A percentile compares a stretch with the other conserved stretches of the same genome.
Conservation (phyloP, 2,888 invertebrate genomes). For the Dione vanillae region DNA sequence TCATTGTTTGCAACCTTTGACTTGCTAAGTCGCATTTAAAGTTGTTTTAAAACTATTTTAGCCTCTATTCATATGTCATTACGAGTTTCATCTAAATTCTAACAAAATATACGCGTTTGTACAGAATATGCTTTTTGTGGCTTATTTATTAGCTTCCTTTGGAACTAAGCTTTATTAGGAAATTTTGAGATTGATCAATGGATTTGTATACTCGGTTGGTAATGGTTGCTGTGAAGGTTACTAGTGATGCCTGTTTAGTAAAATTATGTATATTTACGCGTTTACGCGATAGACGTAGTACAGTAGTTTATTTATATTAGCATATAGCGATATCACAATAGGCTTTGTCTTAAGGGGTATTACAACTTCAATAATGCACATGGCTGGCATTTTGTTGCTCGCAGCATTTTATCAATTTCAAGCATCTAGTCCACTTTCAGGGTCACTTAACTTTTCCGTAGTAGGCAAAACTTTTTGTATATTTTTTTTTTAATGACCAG, state of each 20-base stretch:
- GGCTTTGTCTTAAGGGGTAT: too few relatives aligned
- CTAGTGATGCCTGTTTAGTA: background rate
- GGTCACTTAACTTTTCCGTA: too few relatives aligned
- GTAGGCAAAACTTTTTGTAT: too few relatives aligned
- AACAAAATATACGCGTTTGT: background rate
- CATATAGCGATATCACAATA: background rate
- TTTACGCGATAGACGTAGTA: background rate
- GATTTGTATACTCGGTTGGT: slow-evolving; percentile 3
- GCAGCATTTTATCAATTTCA: too few relatives aligned
- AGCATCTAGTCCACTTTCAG: too few relatives aligned
- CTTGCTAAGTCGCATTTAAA: slow-evolving; percentile 32
- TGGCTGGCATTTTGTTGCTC: too few relatives aligned
- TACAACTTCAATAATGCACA: too few relatives aligned
- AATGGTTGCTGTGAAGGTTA: slow-evolving; percentile 13
- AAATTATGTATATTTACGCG: background rate
- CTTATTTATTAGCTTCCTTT: background rate
- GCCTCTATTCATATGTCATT: background rate
- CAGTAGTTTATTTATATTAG: background rate
- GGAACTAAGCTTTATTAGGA: background rate
- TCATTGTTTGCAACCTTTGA: slow-evolving; percentile 53
- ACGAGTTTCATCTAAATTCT: background rate
- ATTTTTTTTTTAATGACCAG: too few relatives aligned
- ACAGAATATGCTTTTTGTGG: background rate
- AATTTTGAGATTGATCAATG: slow-evolving; percentile 26
- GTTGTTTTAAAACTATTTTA: slow-evolving; percentile 4